phyloP scores from a whole-genome alignment of 2,888 invertebrate species.

The Pogonocherus hispidulus region DNA sequence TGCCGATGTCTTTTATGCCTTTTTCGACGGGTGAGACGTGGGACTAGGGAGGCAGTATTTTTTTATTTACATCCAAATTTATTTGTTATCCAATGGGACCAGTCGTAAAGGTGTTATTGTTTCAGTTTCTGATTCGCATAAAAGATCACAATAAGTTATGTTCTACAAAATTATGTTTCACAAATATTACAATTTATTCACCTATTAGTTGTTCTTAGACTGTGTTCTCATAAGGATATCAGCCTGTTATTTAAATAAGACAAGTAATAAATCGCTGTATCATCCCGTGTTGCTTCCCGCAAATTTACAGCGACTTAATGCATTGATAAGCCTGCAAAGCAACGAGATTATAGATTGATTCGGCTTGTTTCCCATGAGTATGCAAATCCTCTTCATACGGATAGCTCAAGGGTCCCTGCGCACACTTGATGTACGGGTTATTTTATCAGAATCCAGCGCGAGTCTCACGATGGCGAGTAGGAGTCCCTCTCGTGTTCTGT shows the following conservation, averaged over 20 bases:
- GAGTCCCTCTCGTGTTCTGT: conserved; percentile 15
- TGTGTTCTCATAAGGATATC: not conserved
- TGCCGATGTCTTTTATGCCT: conserved; percentile 46
- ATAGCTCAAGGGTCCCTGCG: conserved; percentile 20
- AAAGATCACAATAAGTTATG: no score
- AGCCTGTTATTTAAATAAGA: not conserved
- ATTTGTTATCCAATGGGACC: conserved; percentile 26
- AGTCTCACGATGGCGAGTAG: conserved; percentile 34
- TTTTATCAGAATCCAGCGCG: conserved; percentile 33
- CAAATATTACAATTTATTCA: no score
- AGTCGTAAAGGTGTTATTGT: conserved; percentile 29
- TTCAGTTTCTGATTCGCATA: conserved; percentile 14
- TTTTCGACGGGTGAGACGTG: conserved; percentile 45
- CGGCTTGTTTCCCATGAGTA: conserved; percentile 34
- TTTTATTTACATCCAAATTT: conserved; percentile 24
- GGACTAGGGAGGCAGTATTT: conserved; percentile 39
- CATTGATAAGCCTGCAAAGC: conserved; percentile 23
- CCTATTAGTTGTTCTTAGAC: not conserved
- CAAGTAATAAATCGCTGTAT: not conserved
- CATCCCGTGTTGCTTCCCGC: conserved; percentile 5
- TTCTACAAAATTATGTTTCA: no score
- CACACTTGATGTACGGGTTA: conserved; percentile 30
- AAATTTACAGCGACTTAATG: conserved; percentile 32
- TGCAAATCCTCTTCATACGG: conserved; percentile 28
- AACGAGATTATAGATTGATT: conserved; percentile 32